phyloP scores from a whole-genome alignment of 2,888 invertebrate species.

The Oasisia sp. region DNA sequence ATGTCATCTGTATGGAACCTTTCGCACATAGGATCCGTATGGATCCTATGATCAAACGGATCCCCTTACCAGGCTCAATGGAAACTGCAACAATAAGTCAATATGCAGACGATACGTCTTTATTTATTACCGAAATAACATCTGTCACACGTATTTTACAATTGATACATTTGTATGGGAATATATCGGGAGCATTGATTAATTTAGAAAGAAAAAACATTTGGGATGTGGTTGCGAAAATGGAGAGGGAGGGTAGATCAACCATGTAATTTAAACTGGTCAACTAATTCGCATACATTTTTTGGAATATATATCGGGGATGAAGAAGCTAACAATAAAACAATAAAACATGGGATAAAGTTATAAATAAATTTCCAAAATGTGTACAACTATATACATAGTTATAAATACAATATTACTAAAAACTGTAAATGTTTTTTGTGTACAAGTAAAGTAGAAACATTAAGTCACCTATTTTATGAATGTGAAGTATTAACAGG shows the following conservation, averaged over 20 bases:
- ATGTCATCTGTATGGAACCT: constrained; percentile 25
- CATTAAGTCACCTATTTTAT: no score
- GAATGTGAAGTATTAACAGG: no score
- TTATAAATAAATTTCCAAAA: constrained; percentile 19
- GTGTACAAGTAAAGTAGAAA: no score
- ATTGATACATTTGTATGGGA: not conserved
- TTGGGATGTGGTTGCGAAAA: constrained; percentile 24
- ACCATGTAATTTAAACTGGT: not conserved
- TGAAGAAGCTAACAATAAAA: not conserved
- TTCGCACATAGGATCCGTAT: not conserved
- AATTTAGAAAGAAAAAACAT: constrained; percentile 25
- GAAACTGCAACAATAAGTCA: not conserved
- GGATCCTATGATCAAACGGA: not conserved
- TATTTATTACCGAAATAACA: not conserved
- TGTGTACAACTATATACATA: no score
- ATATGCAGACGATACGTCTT: constrained; percentile 20
- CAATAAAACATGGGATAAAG: no score
- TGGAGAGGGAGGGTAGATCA: constrained; percentile 14
- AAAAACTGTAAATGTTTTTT: no score
- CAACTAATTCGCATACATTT: not conserved
- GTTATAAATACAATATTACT: no score
- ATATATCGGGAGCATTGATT: not conserved
- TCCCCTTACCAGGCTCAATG: not conserved
- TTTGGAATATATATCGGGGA: not conserved
- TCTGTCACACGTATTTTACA: not conserved